Conservation (phyloP, 2,113 vertebrate species). For the Pardalotus punctatus region DNA sequence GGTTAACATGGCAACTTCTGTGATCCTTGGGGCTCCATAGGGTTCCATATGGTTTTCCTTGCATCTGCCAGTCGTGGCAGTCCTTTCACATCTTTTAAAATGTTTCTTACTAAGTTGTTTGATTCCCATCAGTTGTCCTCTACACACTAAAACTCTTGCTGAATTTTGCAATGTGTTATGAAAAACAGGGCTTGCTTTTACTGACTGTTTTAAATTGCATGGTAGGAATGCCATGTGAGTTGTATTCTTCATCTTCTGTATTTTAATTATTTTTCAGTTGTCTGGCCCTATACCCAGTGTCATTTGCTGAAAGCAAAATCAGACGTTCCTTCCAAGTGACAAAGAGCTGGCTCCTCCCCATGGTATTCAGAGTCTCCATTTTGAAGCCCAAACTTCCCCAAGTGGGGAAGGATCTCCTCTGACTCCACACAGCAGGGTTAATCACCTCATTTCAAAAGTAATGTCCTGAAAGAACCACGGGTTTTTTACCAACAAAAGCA, state of each 20-base stretch:
- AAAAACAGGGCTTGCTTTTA: neutral
- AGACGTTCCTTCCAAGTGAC: neutral
- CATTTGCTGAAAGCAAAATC: neutral
- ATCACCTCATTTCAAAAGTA: neutral
- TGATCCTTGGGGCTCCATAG: neutral
- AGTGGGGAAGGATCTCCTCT: neutral
- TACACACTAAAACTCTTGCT: neutral
- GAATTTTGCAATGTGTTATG: neutral
- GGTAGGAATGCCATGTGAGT: neutral
- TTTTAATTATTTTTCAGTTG: neutral
- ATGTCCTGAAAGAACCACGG: neutral
- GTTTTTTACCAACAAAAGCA: neutral
- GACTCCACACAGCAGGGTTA: neutral
- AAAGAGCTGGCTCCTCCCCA: neutral
- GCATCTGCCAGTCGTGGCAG: neutral
- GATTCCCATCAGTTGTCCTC: neutral
- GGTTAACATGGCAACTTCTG: neutral
- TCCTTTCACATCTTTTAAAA: neutral
- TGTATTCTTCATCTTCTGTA: neutral
- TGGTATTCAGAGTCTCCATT: neutral
- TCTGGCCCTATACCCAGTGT: neutral
- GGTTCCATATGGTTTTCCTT: neutral
- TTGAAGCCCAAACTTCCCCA: neutral
- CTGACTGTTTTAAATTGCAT: neutral
- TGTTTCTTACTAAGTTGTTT: neutral